phyloP scores from a whole-genome alignment of 2,888 invertebrate species.

The Drosophila demipolita region DNA sequence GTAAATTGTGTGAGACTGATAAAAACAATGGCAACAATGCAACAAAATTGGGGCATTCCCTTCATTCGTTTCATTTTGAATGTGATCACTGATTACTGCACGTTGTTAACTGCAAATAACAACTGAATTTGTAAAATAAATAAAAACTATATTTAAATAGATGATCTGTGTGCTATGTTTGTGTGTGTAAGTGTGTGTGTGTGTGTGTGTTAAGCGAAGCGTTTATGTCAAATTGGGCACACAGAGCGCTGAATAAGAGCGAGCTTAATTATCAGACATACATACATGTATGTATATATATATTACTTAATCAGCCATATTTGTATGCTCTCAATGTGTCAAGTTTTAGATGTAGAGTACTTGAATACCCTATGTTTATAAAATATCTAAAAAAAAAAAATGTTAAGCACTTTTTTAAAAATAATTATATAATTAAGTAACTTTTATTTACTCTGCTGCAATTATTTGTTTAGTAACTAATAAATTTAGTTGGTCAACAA shows the following conservation, averaged over 20 bases:
- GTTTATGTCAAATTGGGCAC: conserved; percentile 61
- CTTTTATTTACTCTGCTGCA: neutral
- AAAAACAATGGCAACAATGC: conserved; percentile 38
- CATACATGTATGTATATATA: neutral
- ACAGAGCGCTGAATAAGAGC: conserved; percentile 52
- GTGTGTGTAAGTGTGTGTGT: conserved; percentile 25
- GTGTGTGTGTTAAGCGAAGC: conserved; percentile 51
- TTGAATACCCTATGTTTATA: conserved; percentile 7
- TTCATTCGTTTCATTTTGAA: conserved; percentile 24
- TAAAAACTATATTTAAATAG: neutral
- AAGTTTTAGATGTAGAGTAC: neutral
- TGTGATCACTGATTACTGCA: conserved; percentile 57
- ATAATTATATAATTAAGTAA: neutral
- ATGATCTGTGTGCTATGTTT: conserved; percentile 5
- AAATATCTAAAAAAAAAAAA: neutral
- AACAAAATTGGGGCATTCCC: conserved; percentile 59
- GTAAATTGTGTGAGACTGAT: conserved; percentile 46
- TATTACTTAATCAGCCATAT: neutral
- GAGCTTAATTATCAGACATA: conserved; percentile 55
- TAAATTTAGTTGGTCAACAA: conserved; percentile 13
- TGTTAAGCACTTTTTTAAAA: neutral
- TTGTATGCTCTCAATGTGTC: neutral
- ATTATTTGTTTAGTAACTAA: neutral
- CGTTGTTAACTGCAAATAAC: conserved; percentile 55
- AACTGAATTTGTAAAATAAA: conserved; percentile 49